Percentiles rank a stretch among this genome's conserved stretches.
phyloP scores from a whole-genome alignment of 2,888 invertebrate genomes.

The Zonitis immaculata region DNA sequence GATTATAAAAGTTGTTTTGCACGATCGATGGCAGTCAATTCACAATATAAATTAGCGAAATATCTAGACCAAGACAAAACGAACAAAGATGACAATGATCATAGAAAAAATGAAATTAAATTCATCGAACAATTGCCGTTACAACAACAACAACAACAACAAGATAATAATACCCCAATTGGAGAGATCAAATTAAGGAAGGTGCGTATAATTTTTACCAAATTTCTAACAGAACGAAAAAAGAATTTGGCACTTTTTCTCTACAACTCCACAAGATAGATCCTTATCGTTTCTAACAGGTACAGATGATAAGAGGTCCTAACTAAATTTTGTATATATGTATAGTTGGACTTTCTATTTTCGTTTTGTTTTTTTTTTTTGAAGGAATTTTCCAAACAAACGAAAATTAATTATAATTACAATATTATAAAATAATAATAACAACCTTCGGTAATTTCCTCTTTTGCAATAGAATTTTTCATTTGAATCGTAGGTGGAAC shows the following conservation, averaged over 20 bases:
- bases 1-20: conserved; percentile 46
- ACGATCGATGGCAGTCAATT: conserved; percentile 44
- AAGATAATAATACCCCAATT: conserved; percentile 1
- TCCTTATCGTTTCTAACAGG: too few species aligned
- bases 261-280: too few species aligned
- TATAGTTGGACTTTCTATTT: too few species aligned
- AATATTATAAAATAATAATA: too few species aligned
- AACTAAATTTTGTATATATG: too few species aligned
- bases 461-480: not conserved
- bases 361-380: too few species aligned
- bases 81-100: not conserved
- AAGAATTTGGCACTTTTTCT: too few species aligned
- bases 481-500: not conserved
- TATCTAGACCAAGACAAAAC: conserved; percentile 16
- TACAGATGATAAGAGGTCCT: too few species aligned
- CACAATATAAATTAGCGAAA: conserved; percentile 36
- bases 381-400: too few species aligned
- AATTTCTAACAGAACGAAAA: too few species aligned
- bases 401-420: too few species aligned
- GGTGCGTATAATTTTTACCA: conserved; percentile 22
- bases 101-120: not conserved
- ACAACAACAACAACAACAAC: not conserved
- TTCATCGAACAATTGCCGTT: not conserved
- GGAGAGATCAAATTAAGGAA: conserved; percentile 28
- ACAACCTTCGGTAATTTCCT: not conserved